These are phyloP conservation scores for Noturus placidus DNA, from an alignment of 2,113 vertebrate species.

Conservation along the genomic window DNA sequence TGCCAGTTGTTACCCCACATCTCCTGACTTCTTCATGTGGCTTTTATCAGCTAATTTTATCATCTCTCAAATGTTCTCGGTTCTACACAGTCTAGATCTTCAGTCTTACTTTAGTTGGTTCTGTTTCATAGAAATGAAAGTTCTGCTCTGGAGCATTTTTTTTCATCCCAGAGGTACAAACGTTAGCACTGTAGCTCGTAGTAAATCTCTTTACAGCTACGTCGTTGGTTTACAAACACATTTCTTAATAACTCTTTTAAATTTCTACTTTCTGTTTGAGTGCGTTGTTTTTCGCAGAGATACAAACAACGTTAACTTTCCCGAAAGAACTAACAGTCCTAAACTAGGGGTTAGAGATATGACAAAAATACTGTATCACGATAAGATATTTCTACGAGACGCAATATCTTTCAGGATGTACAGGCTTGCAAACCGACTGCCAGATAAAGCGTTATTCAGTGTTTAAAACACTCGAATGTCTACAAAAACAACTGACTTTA, in stretches of 20 bases:
- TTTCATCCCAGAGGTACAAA: not conserved
- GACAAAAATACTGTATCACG: not conserved
- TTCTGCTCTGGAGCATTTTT: not conserved
- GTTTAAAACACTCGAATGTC: not conserved
- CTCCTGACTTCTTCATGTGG: not conserved
- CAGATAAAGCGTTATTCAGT: not conserved
- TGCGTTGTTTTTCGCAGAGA: not conserved
- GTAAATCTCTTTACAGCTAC: not conserved
- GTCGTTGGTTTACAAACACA: not conserved
- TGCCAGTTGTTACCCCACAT: conserved; percentile 7
- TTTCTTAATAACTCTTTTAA: not conserved
- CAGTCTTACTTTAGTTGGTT: not conserved
- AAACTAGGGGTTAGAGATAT: no score
- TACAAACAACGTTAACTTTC: not conserved
- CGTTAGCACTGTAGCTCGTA: not conserved
- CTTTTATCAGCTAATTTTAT: not conserved
- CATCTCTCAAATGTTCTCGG: not conserved
- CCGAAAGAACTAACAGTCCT: not conserved
- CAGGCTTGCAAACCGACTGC: not conserved
- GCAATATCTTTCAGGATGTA: not conserved
- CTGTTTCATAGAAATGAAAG: not conserved
- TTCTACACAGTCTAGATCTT: not conserved
- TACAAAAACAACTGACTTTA: not conserved
- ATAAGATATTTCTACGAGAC: not conserved
- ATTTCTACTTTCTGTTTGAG: not conserved